Evolutionary conservation across 2,888 invertebrate genomes (phyloP).

Genomic region (Volucella inflata): DNA sequence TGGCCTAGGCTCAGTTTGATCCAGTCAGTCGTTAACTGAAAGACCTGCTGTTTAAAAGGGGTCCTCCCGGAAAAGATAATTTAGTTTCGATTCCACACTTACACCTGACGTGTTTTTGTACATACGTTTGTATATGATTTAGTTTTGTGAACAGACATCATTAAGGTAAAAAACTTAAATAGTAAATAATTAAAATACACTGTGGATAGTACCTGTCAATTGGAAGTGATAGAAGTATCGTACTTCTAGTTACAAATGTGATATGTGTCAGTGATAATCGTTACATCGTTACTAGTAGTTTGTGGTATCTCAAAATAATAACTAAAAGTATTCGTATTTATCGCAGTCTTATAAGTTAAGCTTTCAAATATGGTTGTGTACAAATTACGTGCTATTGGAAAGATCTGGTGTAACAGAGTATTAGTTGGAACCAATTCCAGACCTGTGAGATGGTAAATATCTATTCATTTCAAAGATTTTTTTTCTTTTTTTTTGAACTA

Average conservation of each 20-base stretch:
- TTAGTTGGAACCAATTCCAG: not conserved
- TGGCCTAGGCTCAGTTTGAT: not conserved
- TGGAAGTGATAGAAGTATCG: no score
- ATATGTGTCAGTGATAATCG: slow-evolving; percentile 20
- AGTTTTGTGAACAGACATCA: no score
- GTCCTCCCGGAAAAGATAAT: not conserved
- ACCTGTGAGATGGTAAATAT: slow-evolving; percentile 47
- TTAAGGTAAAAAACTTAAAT: no score
- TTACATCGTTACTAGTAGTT: not conserved
- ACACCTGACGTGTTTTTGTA: not conserved
- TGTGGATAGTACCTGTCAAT: no score
- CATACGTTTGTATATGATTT: no score
- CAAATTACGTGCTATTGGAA: slow-evolving; percentile 32
- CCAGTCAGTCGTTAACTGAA: slow-evolving; percentile 14
- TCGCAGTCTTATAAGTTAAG: not conserved
- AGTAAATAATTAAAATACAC: no score
- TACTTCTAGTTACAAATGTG: not conserved
- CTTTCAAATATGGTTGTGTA: slow-evolving; percentile 11
- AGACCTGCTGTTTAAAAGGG: not conserved
- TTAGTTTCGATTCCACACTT: not conserved
- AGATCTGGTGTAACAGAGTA: slow-evolving; percentile 12
- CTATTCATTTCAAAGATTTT: no score
- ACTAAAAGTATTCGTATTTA: no score
- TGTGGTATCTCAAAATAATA: not conserved
- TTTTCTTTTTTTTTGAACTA: no score